Conservation (phyloP, 1,140 invertebrate genomes). For the Kradibia gibbosae region DNA sequence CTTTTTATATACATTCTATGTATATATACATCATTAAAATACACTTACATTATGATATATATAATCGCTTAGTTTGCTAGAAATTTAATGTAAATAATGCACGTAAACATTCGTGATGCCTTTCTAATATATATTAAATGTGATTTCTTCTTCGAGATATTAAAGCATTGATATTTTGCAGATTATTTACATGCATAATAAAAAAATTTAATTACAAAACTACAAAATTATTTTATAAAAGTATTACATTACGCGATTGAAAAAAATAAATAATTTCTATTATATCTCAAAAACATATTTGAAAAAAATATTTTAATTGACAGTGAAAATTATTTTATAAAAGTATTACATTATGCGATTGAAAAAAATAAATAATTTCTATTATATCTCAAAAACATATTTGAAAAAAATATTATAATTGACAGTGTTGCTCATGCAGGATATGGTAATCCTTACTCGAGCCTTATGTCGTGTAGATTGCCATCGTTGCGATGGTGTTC, state of each 20-base stretch:
- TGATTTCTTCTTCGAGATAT: too few species aligned
- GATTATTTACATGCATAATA: constrained; percentile 15
- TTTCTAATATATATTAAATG: too few species aligned
- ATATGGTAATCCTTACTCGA: constrained; percentile 65
- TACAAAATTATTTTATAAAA: too few species aligned
- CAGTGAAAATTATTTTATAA: too few species aligned
- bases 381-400: too few species aligned
- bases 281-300: too few species aligned
- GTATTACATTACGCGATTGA: too few species aligned
- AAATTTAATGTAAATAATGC: background rate
- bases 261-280: too few species aligned
- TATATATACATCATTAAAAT: constrained; percentile 37
- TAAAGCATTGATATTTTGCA: background rate
- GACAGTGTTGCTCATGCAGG: constrained; percentile 52
- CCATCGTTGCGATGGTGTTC: constrained; percentile 71
- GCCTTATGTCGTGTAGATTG: constrained; percentile 70
- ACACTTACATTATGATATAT: background rate
- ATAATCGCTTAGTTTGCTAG: background rate
- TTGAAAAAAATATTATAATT: too few species aligned
- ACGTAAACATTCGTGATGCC: background rate
- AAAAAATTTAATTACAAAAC: constrained; percentile 9
- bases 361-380: background rate
- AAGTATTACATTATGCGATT: too few species aligned
- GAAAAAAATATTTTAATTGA: too few species aligned
- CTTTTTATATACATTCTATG: constrained; percentile 40